phyloP scores from a whole-genome alignment of 2,113 vertebrate species.

The Hypomesus transpacificus region DNA sequence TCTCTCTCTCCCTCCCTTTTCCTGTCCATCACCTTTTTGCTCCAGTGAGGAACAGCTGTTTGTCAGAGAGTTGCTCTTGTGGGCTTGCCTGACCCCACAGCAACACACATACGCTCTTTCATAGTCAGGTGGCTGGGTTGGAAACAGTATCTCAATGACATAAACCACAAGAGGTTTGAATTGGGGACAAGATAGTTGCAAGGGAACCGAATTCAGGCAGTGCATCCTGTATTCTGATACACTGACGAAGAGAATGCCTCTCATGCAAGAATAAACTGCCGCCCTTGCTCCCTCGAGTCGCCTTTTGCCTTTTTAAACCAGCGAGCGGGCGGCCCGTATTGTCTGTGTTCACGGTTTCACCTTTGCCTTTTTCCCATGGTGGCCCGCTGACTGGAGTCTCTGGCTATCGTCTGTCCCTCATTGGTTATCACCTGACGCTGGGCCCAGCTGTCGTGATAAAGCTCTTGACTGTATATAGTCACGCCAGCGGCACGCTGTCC shows the following conservation, averaged over 20 bases:
- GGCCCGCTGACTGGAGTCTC: conserved; percentile 51
- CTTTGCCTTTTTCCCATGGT: conserved; percentile 43
- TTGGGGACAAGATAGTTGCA: conserved; percentile 58
- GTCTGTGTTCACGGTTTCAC: conserved; percentile 41
- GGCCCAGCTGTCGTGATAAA: conserved; percentile 55
- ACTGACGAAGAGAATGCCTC: conserved; percentile 44
- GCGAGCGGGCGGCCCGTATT: conserved; percentile 36
- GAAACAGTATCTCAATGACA: conserved; percentile 69
- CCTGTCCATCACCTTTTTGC: conserved; percentile 1
- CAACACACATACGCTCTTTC: conserved; percentile 64
- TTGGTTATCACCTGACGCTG: conserved; percentile 52
- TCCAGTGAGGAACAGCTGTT: conserved; percentile 51
- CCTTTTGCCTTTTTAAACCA: conserved; percentile 51
- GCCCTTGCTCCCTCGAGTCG: conserved; percentile 24
- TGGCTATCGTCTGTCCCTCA: conserved; percentile 69
- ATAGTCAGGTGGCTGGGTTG: conserved; percentile 64
- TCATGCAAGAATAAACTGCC: conserved; percentile 45
- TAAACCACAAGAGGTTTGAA: conserved; percentile 70
- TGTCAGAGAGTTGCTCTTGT: conserved; percentile 44
- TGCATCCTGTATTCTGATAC: conserved; percentile 67
- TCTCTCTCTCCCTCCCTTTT: background rate
- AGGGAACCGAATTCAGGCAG: conserved; percentile 53
- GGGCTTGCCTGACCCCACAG: conserved; percentile 43
- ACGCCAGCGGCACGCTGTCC: background rate
- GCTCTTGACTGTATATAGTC: conserved; percentile 40